Evolutionary conservation across 2,888 invertebrate species (phyloP), one percentile per base, ranked within the genome.

Genomic region (Spodoptera littoralis): DNA sequence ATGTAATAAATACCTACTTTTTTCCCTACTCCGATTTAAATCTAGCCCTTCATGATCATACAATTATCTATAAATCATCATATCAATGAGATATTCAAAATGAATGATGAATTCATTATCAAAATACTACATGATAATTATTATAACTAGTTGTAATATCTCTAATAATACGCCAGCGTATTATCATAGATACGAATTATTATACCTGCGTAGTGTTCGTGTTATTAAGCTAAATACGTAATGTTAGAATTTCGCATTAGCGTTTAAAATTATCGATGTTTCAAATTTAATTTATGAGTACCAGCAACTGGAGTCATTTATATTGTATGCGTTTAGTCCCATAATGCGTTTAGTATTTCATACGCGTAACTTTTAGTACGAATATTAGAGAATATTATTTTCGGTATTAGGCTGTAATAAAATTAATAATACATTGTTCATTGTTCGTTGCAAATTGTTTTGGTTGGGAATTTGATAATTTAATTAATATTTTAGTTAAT

Each of bases 231-330:
- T 18, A 27, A 46, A 27, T 24, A 22, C 46, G 30, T 36, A 64
- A 57, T 53, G 24, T 51, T 73, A 65, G 43, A 57, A 60, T 62
- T 48, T 65, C 24, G 59, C 59, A 65, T 66, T 61, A 67, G 47
- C 36, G 46, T 59, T 76, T 73, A 65, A 76, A 65, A 73, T 65
- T 65, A 69, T 67, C 60, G 67, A 57, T 67, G 60, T 70, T 78
- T 70, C 58, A 65, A 69, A 75, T 70, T 64, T 65, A 65, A 79
- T 75, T 76, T 73, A 78, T 76, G 70, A 60, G 54, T 55, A 53
- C 51, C 43, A 58, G 49, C 63, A 62, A 49, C 58, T 48, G 52
- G 11, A 46, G 27, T 42, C 47, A 63, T 60, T 69, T 66, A 63
- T 76, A 73, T 76, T 73, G 64, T 71, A 73, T 71, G 71, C 55